A percentile compares a stretch with the other conserved stretches of the same genome.
These are phyloP conservation scores for Adineta ricciae DNA, from an alignment of 2,888 invertebrate species.

Conservation along the genomic window DNA sequence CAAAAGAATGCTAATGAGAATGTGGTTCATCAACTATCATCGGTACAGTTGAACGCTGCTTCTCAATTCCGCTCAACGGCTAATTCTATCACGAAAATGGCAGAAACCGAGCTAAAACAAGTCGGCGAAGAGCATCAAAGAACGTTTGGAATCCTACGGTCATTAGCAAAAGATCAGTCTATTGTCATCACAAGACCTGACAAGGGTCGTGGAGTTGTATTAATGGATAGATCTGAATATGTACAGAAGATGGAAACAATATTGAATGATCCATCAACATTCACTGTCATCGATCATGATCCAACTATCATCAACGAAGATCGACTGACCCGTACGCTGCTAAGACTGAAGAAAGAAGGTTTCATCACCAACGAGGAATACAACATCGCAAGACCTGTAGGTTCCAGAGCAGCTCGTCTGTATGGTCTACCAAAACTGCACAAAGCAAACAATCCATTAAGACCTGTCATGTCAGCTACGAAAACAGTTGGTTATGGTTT, in stretches of 20 bases:
- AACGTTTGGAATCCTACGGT: neutral
- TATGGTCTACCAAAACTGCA: no score
- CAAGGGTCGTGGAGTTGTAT: neutral
- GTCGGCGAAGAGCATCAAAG: no score
- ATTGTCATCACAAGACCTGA: neutral
- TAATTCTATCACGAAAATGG: neutral
- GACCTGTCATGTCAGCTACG: no score
- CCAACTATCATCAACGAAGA: neutral
- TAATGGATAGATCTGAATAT: neutral
- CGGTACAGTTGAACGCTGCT: neutral
- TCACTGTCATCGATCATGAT: neutral
- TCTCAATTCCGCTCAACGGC: neutral
- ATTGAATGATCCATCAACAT: neutral
- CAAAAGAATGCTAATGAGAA: neutral
- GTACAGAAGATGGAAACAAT: neutral
- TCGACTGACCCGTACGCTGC: no score
- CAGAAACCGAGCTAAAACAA: neutral
- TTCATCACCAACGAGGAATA: no score
- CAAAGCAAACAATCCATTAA: no score
- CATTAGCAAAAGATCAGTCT: neutral
- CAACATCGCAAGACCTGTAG: no score
- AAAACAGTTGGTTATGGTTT: neutral
- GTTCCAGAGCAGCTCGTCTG: no score
- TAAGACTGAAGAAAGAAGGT: no score
- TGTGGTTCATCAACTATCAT: neutral